Conservation (phyloP, 1,140 invertebrate genomes). For the Drosophila sechellia region DNA sequence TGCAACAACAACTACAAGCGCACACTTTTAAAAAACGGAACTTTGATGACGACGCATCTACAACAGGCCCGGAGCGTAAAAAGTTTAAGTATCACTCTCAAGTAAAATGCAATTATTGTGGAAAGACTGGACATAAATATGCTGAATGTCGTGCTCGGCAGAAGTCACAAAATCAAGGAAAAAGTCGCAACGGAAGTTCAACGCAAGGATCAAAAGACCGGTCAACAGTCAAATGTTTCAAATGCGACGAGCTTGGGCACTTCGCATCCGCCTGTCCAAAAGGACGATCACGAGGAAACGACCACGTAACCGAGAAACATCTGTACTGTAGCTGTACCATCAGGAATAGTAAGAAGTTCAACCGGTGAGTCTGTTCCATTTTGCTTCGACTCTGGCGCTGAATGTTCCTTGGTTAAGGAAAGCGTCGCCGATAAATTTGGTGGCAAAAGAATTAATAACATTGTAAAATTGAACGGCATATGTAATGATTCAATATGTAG, state of each 20-base stretch:
- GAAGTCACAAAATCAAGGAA: neutral
- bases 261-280: conserved; percentile 1
- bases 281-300: neutral
- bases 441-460: conserved; percentile 11
- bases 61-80: neutral
- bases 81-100: no score
- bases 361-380: conserved; percentile 1
- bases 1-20: no score
- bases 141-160: neutral
- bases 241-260: neutral
- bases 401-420: neutral
- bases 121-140: neutral
- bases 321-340: neutral
- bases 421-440: conserved; percentile 11
- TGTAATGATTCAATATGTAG: conserved; percentile 10
- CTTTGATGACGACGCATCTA: no score
- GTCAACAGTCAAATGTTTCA: neutral
- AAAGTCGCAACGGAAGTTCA: neutral
- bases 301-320: neutral
- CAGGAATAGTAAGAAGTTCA: neutral
- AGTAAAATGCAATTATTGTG: neutral
- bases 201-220: neutral
- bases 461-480: conserved; percentile 13
- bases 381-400: conserved; percentile 1
- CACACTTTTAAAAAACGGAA: no score